Percentiles rank a stretch among this genome's conserved stretches.
Conservation (phyloP, 2,797 vertebrate species). For the Crax fasciolata region DNA sequence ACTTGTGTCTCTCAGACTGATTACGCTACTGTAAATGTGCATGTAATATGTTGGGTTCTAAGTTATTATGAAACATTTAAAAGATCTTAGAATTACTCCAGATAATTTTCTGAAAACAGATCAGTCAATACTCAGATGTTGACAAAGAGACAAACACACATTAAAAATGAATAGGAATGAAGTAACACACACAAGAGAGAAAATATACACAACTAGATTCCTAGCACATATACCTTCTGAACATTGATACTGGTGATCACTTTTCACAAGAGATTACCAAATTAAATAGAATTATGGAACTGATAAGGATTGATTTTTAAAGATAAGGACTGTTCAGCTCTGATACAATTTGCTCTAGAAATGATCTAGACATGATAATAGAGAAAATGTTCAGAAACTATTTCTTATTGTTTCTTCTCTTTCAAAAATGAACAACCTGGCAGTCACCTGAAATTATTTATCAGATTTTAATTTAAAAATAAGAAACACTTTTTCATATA, state of each 20-base stretch:
- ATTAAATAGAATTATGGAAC: neutral
- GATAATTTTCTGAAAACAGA: neutral
- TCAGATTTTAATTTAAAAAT: neutral
- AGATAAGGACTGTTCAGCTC: neutral
- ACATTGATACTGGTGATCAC: neutral
- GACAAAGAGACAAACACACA: neutral
- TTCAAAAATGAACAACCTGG: neutral
- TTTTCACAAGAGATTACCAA: neutral
- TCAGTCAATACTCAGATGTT: neutral
- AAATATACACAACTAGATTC: neutral
- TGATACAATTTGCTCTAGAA: neutral
- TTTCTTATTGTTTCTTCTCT: neutral
- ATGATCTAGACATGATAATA: neutral
- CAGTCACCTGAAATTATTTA: neutral
- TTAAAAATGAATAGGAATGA: neutral
- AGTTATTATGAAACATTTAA: neutral
- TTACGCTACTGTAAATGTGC: neutral
- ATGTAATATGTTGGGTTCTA: neutral
- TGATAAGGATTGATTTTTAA: neutral
- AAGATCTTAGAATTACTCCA: neutral
- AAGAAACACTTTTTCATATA: neutral
- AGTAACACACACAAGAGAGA: neutral
- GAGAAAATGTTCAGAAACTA: neutral
- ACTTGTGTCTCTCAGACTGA: neutral
- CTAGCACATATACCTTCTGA: neutral